Percentiles rank a stretch among this genome's conserved stretches.
These are phyloP conservation scores for Odobenus rosmarus DNA, from an alignment of 2,113 vertebrate genomes.

Conservation along the genomic window DNA sequence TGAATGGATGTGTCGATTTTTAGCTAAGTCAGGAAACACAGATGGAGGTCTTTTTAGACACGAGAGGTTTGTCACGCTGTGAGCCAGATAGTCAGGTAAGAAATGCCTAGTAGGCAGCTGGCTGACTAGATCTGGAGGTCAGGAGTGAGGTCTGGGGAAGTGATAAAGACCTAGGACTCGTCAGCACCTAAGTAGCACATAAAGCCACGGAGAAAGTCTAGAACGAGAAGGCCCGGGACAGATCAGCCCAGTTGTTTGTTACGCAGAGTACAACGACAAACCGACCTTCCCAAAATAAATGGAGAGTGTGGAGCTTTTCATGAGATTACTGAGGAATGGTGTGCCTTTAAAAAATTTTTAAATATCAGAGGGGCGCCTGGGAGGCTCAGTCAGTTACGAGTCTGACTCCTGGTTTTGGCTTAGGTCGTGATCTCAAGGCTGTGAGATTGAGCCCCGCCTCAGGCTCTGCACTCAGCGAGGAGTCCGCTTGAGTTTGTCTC, in stretches of 20 bases:
- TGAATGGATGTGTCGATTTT: neutral
- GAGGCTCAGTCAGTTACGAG: neutral
- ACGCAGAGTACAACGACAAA: neutral
- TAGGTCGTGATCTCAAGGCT: neutral
- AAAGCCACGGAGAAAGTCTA: neutral
- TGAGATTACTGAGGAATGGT: neutral
- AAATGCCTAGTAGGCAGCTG: neutral
- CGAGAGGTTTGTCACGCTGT: neutral
- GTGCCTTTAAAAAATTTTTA: conserved; percentile 19
- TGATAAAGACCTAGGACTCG: neutral
- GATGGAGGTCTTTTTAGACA: neutral
- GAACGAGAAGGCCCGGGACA: neutral
- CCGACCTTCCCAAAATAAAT: neutral
- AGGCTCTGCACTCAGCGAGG: neutral
- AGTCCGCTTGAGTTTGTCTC: neutral
- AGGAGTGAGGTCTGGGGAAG: conserved; percentile 31
- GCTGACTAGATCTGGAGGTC: neutral
- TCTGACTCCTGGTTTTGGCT: neutral
- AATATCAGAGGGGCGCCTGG: neutral
- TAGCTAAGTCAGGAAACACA: conserved; percentile 24
- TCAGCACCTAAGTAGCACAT: neutral
- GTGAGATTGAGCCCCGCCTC: neutral
- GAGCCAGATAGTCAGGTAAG: neutral
- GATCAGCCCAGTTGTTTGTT: neutral
- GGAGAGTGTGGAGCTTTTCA: neutral